Base-by-base conservation (phyloP, 2,888 invertebrate species). In the Acanthosepion lycidas region DNA sequence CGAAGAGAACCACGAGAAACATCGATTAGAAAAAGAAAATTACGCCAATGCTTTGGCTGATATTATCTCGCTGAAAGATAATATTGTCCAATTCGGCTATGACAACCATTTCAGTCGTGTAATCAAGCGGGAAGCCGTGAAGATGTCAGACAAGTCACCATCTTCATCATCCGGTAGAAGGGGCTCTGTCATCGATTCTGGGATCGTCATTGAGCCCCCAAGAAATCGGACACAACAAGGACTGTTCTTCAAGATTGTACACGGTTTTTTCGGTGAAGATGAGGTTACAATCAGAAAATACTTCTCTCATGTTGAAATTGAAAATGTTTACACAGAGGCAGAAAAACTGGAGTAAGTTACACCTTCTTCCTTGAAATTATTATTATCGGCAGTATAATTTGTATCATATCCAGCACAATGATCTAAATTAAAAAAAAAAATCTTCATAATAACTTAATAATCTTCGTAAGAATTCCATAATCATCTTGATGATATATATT, bases 311-410 rank as follows among this genome's bases (percentile, higher is more conserved):
- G 96, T 96, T 33, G 95, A 95, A 12, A 95, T 96, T 3, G 94
- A 95, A 18, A 95, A 95, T 33, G 95, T 96, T 0, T 95, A 95
- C 42, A 95, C 95, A 64, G 96, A 97, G 94, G 96, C 96, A 28
- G 96, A 96, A 1, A 96, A 96, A 94, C 95, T 96, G 6, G 96
- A 96, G 97, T 97, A 95, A 93, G 94, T 91, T 92, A 48, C 48
- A 55, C 20, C 91, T 26, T 59, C 9, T 33, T 15, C 28, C 42
- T n/a, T 94, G 20, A 93, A 92, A 42, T 48, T 5, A 28, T 42
- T 18, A 48, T 59, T 48, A 6, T 5, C 51, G 42, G 42, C 42
- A 3, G 42, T 42, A 42, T 42, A 42, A 42, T 42, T 42, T 42
- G 42, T 33, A 33, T 42, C 42, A 42, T 42, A 42, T 42, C 42